phyloP scores from a whole-genome alignment of 2,888 invertebrate genomes.

The Lottia scabra region DNA sequence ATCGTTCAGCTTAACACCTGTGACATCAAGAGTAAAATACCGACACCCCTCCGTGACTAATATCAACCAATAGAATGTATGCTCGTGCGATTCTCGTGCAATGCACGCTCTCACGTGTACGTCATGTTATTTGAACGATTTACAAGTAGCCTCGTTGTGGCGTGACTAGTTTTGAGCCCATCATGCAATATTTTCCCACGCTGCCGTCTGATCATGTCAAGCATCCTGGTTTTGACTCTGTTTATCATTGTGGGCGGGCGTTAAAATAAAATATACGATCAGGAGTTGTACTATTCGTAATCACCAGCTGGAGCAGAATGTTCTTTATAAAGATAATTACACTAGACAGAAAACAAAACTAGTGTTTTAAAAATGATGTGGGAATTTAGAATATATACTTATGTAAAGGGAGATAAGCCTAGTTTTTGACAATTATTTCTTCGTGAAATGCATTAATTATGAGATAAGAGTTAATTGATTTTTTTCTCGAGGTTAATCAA shows the following conservation, averaged over 20 bases:
- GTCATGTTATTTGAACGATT: conserved; percentile 3
- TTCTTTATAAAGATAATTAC: background rate
- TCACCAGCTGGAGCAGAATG: background rate
- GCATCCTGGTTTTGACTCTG: background rate
- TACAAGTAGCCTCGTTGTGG: background rate
- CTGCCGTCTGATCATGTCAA: background rate
- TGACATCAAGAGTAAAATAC: background rate
- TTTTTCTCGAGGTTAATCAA: background rate
- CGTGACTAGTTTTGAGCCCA: background rate
- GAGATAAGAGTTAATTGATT: background rate
- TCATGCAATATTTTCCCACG: conserved; percentile 1
- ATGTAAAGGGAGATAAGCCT: background rate
- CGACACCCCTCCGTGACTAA: background rate
- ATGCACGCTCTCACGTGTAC: conserved; percentile 6
- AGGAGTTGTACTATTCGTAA: background rate
- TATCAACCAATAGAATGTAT: background rate
- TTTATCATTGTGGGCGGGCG: conserved; percentile 4
- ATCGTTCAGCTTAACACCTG: background rate
- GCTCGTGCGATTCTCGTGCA: background rate
- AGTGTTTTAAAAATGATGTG: background rate
- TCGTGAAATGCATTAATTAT: background rate
- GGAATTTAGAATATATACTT: background rate
- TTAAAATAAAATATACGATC: background rate
- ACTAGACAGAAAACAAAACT: background rate
- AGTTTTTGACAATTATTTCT: conserved; percentile 1